Base-by-base conservation (phyloP, 2,888 invertebrate genomes). In the Macrosoma leucophasiata region DNA sequence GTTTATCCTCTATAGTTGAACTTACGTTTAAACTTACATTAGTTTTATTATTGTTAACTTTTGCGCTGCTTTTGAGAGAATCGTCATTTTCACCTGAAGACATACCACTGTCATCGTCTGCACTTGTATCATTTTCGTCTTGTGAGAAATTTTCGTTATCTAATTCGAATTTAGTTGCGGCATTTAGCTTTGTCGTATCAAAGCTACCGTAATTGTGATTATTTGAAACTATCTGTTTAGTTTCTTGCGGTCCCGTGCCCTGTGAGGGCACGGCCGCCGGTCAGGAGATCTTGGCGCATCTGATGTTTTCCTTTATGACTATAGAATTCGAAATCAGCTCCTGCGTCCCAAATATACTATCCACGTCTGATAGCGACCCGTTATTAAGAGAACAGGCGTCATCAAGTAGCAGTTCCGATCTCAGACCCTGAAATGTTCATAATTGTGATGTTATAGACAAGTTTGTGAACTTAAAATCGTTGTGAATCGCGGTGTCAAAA, bases 51-150 rank as follows among this genome's bases (percentile, higher is more conserved):
- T 52, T 65, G 57, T 43, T 45, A 29, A 55, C 51, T 50, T 55
- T 70, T 55, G 59, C 32, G 30, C 60, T 64, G 50, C 58, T 56
- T 58, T 65, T 72, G 10, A 72, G 54, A 29, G 75, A 78, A 34
- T 79, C 78, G 31, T 82, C 81, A 36, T 69, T 79, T 53, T 82
- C 81, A 48, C 79, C 84, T 2, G 84, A 84, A 24, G 84, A 84
- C 84, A 84, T 75, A 27, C 84, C 84, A 46, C 84, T 84, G 39
- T 63, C 63, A 39, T 78, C 49, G 18, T 61, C 56, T 17, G 49
- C 42, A 7, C 50, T 52, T 41, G 50, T 42, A 26, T 34, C 23
- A 19, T 39, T 29, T 30, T 48, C 41, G 22, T 51, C 42, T 46
- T 55, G 49, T 26, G 28, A 17, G 36, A 48, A 43, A 33, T 46